Evolutionary conservation across 2,113 vertebrate species (phyloP).

Genomic region (Procapra przewalskii): DNA sequence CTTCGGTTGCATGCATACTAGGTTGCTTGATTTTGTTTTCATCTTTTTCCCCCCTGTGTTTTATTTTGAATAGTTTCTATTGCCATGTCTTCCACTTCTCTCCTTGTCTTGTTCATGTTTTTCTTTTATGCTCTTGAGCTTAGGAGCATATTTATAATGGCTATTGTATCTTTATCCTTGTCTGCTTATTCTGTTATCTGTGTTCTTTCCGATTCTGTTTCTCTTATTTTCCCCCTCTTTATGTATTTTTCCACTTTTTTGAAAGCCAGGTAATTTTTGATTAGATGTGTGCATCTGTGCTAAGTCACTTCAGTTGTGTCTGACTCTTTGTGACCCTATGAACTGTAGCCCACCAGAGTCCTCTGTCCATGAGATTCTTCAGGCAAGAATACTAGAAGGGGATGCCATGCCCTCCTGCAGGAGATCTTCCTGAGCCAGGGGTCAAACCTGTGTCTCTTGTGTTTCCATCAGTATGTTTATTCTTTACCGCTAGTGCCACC

Average conservation of each 20-base stretch:
- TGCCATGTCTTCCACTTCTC: neutral
- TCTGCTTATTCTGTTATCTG: neutral
- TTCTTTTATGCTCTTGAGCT: neutral
- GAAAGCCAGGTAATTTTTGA: neutral
- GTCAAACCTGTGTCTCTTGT: neutral
- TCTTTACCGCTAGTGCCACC: neutral
- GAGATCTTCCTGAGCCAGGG: neutral
- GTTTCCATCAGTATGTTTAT: neutral
- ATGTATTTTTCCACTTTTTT: neutral
- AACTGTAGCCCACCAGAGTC: neutral
- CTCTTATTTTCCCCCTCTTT: neutral
- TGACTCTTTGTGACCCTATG: neutral
- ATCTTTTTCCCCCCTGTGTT: neutral
- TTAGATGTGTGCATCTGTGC: neutral
- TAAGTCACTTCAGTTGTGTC: neutral
- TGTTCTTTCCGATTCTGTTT: neutral
- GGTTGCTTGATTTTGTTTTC: neutral
- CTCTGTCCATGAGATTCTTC: neutral
- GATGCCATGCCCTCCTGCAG: neutral
- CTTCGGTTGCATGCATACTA: neutral
- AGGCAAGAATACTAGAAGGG: neutral
- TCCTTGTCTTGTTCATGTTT: neutral
- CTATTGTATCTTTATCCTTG: neutral
- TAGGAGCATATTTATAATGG: neutral
- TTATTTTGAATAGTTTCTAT: neutral